phyloP scores from a whole-genome alignment of 2,113 vertebrate genomes.

The Leucopsar rothschildi region DNA sequence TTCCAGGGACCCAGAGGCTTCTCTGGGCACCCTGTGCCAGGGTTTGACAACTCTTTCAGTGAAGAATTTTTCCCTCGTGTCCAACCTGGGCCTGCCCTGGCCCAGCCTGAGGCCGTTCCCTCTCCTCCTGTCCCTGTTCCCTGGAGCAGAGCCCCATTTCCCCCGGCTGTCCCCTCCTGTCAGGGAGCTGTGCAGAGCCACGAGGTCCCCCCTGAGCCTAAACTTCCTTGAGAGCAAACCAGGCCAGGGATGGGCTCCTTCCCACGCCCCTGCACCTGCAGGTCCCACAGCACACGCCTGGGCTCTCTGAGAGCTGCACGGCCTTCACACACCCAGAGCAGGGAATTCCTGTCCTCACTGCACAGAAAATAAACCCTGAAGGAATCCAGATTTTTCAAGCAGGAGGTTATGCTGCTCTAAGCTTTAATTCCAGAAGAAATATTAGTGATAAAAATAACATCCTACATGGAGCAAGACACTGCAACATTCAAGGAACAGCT shows the following conservation, averaged over 20 bases:
- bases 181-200: neutral
- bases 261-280: neutral
- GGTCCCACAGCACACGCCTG: rapidly evolving
- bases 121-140: neutral
- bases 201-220: neutral
- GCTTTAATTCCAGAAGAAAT: neutral
- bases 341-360: neutral
- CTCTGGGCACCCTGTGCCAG: neutral
- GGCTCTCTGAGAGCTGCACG: neutral
- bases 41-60: too few relatives aligned
- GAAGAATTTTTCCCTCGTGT: neutral
- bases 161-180: neutral
- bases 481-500: neutral
- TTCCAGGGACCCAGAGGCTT: neutral
- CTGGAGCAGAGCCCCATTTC: neutral
- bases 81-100: neutral
- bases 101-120: neutral
- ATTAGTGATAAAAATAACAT: neutral
- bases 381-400: neutral
- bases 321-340: neutral
- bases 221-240: neutral
- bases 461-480: rapidly evolving
- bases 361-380: neutral
- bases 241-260: neutral
- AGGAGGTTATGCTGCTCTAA: neutral